Base-by-base conservation (phyloP, 2,113 vertebrate genomes). In the Barnardius zonarius region DNA sequence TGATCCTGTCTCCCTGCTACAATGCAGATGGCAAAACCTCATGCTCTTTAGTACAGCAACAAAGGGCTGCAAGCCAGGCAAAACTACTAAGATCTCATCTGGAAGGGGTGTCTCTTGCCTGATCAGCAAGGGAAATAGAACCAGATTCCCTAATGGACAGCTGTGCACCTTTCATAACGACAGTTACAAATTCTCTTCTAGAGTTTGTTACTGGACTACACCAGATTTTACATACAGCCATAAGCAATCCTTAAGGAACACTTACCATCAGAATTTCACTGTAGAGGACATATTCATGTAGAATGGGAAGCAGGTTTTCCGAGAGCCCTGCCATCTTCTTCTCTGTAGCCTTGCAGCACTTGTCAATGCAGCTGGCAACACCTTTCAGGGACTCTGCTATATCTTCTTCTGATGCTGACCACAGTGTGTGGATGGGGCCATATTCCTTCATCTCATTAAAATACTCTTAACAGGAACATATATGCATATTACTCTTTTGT, bases 211-310 rank as follows among this genome's bases (percentile, higher is more conserved):
- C 33, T 75, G 39, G 35, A 51, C 52, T 64, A 88, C 68, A 54
- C 11, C 63, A 48, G 57, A 39, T 52, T 72, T 61, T 61, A 41
- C 11, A 52, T 0, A 55, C 10, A 70, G 51, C 28, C 70, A 57
- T 31, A 35, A 49, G 23, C 43, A 86, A 23, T 33, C 68, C 54
- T 66, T 24, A 57, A 62, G 31, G 22, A 82, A n/a, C 48, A 5
- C 98, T 98, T 98, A 99, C 99, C 99, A 98, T 98, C 13, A 99
- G 95, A 5, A 98, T 99, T 67, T 99, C 99, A 12, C 98, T 96
- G 77, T 99, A 99, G 64, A 99, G 99, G 70, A 99, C 97, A 0
- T 99, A 99, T 59, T 99, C 99, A 3, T 99, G 99, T 23, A 99
- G 91, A 4, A 98, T 90, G 0, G 99, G 99, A 66, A 98, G 98